Base-by-base conservation (phyloP, 2,113 vertebrate species). In the Tretioscincus oriximinensis region DNA sequence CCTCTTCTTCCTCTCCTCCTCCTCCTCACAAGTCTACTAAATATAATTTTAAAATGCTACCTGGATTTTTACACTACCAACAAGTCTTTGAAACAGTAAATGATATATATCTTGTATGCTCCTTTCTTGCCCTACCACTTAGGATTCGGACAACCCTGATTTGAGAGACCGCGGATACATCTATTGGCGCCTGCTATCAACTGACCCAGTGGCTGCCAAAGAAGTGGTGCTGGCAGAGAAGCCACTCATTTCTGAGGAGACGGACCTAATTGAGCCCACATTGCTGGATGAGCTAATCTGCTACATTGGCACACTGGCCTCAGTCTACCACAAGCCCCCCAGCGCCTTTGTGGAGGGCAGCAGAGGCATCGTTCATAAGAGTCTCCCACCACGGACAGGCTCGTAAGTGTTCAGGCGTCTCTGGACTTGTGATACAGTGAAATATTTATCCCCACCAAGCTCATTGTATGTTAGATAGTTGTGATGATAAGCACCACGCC, bases 181-280 rank as follows among this genome's bases (percentile, higher is more conserved):
- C 94, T 99, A 99, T 92, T 99, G 98, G 98, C 97, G 98, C 67
- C 95, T 99, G 90, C 97, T 99, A n/a, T 99, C 98, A 88, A 99
- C 98, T 0, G 98, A 99, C 89, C 98, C 98, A 0, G 98, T 99
- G 88, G 98, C 98, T 0, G 98, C 98, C 76, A 99, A 99, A 91
- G 98, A 99, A 87, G 98, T 99, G 91, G 98, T 99, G 28, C 92
- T 99, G 93, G 98, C 98, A 0, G 98, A 99, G 95, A 99, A 99
- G 84, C 98, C 98, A 0, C 95, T 99, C 80, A 99, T 99, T 92
- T 99, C 98, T 0, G 98, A 99, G 91, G 98, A 99, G 95, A 99
- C 98, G 0, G 98, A 99, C 84, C 96, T 99, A 87, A 99, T 99
- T 0, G 98, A 99, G 91, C 98, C 98, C 66, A 99, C 98, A 0